Evolutionary conservation across 2,888 invertebrate genomes (phyloP).

Genomic region (Conistra vaccinii): DNA sequence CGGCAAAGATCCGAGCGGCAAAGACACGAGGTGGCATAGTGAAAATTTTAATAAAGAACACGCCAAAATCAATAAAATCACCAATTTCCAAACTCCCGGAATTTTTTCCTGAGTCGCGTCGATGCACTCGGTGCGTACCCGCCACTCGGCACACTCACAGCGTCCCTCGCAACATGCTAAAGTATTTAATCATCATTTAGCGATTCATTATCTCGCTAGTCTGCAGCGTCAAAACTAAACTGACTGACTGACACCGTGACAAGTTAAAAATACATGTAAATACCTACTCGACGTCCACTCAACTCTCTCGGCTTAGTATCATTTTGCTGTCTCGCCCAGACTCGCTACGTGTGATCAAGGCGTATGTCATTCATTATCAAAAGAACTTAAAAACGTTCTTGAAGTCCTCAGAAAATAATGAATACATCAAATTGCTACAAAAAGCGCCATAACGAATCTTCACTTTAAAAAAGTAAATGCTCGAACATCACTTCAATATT

Average conservation of each 20-base stretch:
- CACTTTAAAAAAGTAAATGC: constrained; percentile 20
- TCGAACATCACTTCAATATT: constrained; percentile 40
- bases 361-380: not conserved
- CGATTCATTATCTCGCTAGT: no score
- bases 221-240: not conserved
- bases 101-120: no score
- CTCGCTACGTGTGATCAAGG: no score
- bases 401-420: not conserved
- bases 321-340: no score
- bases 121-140: no score
- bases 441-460: constrained; percentile 27
- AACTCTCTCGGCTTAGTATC: no score
- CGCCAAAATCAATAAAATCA: not conserved
- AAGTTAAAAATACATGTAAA: not conserved
- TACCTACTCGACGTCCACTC: no score
- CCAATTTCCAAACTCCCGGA: not conserved
- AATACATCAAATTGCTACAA: constrained; percentile 20
- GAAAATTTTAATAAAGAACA: not conserved
- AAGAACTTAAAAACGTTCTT: not conserved
- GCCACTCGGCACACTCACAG: no score
- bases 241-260: not conserved
- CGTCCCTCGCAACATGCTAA: no score
- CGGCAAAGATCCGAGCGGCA: not conserved
- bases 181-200: no score
- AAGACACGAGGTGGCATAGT: not conserved